Evolutionary conservation across 2,797 vertebrate genomes (phyloP).

Genomic region (Melanotaenia parkinsoni): DNA sequence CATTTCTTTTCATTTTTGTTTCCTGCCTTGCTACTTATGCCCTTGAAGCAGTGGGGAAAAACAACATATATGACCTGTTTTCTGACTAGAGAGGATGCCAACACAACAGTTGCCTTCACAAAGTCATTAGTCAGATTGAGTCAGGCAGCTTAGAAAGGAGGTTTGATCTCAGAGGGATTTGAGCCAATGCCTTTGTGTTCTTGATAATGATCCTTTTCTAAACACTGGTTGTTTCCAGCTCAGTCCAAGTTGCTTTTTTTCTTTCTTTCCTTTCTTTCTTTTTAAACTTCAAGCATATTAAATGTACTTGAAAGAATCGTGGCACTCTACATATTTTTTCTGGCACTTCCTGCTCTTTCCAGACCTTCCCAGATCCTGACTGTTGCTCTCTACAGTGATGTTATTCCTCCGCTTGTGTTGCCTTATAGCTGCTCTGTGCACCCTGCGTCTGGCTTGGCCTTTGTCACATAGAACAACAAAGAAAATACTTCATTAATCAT

Average conservation of each 20-base stretch:
- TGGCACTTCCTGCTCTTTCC: conserved; percentile 30
- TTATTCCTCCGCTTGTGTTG: conserved; percentile 67
- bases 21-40: not conserved
- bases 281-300: not conserved
- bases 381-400: conserved; percentile 29
- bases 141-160: not conserved
- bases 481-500: not conserved
- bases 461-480: not conserved
- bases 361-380: conserved; percentile 33
- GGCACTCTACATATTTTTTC: conserved; percentile 5
- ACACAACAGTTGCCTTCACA: not conserved
- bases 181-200: not conserved
- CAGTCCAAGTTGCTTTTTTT: conserved; percentile 12
- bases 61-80: not conserved
- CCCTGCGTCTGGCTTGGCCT: conserved; percentile 37
- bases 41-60: not conserved
- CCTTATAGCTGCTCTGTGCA: conserved; percentile 66
- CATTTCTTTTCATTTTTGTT: not conserved
- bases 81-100: not conserved
- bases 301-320: conserved; percentile 9
- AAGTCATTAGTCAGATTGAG: not conserved
- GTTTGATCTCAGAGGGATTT: not conserved
- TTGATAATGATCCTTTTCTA: not conserved
- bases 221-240: conserved; percentile 9
- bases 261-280: not conserved